Conservation (phyloP, 2,888 invertebrate genomes). For the Neria commutata region DNA sequence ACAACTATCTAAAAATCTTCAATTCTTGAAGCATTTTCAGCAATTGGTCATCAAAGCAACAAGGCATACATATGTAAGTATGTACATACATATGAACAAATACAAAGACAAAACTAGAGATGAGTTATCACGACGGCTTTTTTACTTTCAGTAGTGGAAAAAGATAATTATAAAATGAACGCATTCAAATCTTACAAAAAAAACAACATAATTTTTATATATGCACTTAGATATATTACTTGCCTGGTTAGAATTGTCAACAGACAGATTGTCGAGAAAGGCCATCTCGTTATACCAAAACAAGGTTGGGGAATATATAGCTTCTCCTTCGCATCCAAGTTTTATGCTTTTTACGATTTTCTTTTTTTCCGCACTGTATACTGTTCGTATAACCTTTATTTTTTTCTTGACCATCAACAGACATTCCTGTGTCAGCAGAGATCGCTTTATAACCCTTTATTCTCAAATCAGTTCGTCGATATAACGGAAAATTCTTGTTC, state of each 20-base stretch:
- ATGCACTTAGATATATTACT: background rate
- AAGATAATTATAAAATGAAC: background rate
- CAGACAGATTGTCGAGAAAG: background rate
- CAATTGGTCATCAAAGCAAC: background rate
- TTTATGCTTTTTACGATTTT: background rate
- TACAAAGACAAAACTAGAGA: background rate
- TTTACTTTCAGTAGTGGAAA: background rate
- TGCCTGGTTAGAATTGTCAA: background rate
- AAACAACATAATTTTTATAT: background rate
- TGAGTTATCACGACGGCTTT: background rate
- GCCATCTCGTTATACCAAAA: background rate
- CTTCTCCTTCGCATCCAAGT: background rate
- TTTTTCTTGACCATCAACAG: background rate
- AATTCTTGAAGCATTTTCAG: background rate
- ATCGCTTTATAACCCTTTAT: background rate
- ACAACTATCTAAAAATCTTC: background rate
- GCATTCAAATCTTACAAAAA: background rate
- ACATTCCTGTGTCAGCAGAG: background rate
- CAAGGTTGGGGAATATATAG: background rate
- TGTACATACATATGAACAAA: too few relatives aligned
- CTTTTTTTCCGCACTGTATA: background rate
- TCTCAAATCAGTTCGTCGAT: too few relatives aligned
- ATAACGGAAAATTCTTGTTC: background rate
- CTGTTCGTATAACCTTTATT: background rate
- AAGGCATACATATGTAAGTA: too few relatives aligned